phyloP scores from a whole-genome alignment of 2,113 vertebrate species.

The Lepidothrix coronata region DNA sequence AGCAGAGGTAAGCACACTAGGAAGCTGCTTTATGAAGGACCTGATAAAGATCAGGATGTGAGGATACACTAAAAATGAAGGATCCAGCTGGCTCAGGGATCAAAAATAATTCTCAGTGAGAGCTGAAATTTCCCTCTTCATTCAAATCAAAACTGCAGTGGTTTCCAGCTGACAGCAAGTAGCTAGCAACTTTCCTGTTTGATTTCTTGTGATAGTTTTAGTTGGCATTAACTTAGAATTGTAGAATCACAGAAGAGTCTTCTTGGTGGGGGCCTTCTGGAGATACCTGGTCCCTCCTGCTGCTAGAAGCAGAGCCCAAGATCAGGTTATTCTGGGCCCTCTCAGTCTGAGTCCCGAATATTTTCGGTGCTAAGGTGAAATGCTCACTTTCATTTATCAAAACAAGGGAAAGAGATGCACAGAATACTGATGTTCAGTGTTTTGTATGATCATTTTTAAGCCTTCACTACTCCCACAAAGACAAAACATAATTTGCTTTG shows the following conservation, averaged over 20 bases:
- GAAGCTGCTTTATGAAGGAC: neutral
- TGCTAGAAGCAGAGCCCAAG: accelerated
- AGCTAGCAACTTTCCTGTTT: neutral
- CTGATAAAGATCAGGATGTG: neutral
- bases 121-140: neutral
- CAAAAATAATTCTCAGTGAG: neutral
- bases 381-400: neutral
- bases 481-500: neutral
- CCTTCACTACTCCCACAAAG: neutral
- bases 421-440: neutral
- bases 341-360: neutral
- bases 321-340: neutral
- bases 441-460: neutral
- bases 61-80: neutral
- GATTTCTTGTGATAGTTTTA: neutral
- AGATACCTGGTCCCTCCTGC: neutral
- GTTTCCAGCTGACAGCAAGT: neutral
- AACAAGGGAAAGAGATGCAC: neutral
- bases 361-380: neutral
- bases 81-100: neutral
- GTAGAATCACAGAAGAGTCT: neutral
- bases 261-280: neutral
- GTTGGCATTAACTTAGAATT: neutral
- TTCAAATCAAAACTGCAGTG: neutral
- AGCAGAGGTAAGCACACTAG: neutral